These are phyloP conservation scores for Bucorvus abyssinicus DNA, from an alignment of 2,797 vertebrate genomes.

Conservation along the genomic window DNA sequence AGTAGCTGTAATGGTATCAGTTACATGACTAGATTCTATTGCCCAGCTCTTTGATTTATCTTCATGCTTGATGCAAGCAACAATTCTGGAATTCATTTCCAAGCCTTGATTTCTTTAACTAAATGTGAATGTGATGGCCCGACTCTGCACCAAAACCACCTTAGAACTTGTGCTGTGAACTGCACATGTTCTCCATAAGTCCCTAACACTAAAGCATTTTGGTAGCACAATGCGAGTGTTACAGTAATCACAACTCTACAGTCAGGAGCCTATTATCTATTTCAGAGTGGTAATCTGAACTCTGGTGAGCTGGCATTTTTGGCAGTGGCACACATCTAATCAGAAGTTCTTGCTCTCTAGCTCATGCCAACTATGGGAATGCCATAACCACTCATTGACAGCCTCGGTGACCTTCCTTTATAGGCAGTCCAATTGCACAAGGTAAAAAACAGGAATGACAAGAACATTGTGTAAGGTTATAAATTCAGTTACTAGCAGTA, in stretches of 20 bases:
- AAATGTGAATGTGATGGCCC: neutral
- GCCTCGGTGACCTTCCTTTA: neutral
- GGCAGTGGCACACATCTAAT: neutral
- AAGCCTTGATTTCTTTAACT: neutral
- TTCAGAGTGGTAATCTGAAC: slow-evolving; percentile 15
- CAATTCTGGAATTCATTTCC: neutral
- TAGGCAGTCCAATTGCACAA: neutral
- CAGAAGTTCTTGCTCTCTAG: neutral
- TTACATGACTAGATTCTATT: neutral
- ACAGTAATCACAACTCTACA: neutral
- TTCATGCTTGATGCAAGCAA: neutral
- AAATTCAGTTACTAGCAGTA: neutral
- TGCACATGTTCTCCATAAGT: neutral
- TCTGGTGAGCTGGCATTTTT: neutral
- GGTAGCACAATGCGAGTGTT: neutral
- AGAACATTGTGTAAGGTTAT: neutral
- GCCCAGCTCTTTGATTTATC: neutral
- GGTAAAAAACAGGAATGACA: neutral
- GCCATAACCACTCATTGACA: neutral
- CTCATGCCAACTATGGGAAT: neutral
- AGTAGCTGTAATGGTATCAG: neutral
- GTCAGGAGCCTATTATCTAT: neutral
- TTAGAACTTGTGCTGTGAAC: neutral
- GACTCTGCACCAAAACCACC: neutral
- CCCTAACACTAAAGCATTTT: neutral